Conservation (phyloP, 2,888 invertebrate genomes). For the Coenonympha arcania region DNA sequence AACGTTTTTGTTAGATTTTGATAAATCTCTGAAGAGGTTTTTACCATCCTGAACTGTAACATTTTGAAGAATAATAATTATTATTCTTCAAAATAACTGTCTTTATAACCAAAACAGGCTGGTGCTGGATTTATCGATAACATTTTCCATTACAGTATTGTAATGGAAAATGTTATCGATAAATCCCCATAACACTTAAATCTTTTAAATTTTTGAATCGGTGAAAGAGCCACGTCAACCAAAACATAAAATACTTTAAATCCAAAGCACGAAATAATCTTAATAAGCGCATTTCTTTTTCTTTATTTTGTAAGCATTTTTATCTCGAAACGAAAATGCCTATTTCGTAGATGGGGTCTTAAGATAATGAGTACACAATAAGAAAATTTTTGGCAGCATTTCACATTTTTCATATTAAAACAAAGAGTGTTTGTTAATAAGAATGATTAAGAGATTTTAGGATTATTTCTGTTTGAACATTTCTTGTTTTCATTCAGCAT, state of each 20-base stretch:
- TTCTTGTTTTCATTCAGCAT: background rate
- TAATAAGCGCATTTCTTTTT: background rate
- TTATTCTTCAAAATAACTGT: too few species aligned
- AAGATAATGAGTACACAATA: constrained; percentile 18
- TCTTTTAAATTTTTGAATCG: too few species aligned
- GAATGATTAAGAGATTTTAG: background rate
- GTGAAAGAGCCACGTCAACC: too few species aligned
- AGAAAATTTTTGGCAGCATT: constrained; percentile 10
- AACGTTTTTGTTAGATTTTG: too few species aligned
- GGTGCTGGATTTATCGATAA: too few species aligned
- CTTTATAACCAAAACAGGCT: too few species aligned
- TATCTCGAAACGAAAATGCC: background rate
- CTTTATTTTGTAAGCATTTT: background rate
- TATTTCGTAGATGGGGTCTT: constrained; percentile 8
- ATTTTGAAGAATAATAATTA: too few species aligned
- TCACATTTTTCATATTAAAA: constrained; percentile 12
- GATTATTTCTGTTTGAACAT: background rate
- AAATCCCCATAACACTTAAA: too few species aligned
- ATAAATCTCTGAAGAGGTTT: too few species aligned
- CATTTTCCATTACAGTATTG: too few species aligned
- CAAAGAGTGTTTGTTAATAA: background rate
- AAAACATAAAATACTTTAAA: background rate
- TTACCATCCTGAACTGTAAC: too few species aligned
- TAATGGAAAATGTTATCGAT: too few species aligned
- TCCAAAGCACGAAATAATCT: background rate